These are phyloP conservation scores for Carapus acus DNA, from an alignment of 2,797 vertebrate genomes.

Conservation along the genomic window DNA sequence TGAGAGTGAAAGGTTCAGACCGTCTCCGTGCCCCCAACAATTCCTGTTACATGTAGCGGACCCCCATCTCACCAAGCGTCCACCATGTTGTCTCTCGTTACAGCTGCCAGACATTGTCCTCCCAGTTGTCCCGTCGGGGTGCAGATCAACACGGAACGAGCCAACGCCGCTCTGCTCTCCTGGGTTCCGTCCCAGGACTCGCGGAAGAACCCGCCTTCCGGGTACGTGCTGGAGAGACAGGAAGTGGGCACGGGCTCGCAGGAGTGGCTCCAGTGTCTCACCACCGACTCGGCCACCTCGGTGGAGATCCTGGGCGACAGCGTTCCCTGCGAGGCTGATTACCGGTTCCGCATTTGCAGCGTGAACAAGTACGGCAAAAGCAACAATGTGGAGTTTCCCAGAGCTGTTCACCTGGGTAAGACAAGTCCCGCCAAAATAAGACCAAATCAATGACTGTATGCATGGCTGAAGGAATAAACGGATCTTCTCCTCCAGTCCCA, in stretches of 20 bases:
- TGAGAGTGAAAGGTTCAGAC: constrained; percentile 96
- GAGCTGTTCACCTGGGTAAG: constrained; percentile 86
- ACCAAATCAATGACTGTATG: not conserved
- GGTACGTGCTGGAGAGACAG: constrained; percentile 87
- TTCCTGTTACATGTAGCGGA: too few relatives aligned
- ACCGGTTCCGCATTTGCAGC: constrained; percentile 87
- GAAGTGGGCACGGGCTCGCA: constrained; percentile 78
- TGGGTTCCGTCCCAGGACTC: constrained; percentile 83
- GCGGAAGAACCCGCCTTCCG: constrained; percentile 77
- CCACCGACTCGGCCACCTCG: constrained; percentile 81
- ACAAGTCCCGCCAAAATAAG: not conserved
- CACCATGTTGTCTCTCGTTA: constrained; percentile 24
- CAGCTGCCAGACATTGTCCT: constrained; percentile 83
- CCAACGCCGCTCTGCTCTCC: constrained; percentile 83
- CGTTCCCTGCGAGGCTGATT: constrained; percentile 85
- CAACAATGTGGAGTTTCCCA: constrained; percentile 85
- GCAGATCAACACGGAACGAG: constrained; percentile 83
- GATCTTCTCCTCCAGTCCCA: constrained; percentile 74
- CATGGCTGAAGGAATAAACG: not conserved
- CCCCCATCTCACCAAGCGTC: too few relatives aligned
- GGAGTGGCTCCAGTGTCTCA: constrained; percentile 91
- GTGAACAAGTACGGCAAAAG: constrained; percentile 89
- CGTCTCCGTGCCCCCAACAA: too few relatives aligned
- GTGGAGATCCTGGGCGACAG: constrained; percentile 91
- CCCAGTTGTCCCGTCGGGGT: constrained; percentile 82